A percentile compares a stretch with the other conserved stretches of the same genome.
phyloP scores from a whole-genome alignment of 2,113 vertebrate species.

The Hiodon tergisus region DNA sequence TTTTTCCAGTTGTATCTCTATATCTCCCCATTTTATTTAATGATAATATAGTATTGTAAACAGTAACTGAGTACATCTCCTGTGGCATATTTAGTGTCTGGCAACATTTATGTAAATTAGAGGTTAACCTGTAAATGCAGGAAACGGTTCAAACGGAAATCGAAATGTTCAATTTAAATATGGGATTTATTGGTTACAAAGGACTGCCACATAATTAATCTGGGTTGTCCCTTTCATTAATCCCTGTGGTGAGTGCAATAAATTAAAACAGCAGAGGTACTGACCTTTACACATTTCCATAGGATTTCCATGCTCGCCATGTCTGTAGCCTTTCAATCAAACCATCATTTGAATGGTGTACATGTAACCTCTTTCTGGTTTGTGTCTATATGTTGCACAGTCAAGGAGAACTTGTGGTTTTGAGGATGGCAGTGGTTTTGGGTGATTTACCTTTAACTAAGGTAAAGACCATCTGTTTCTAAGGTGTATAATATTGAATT shows the following conservation, averaged over 20 bases:
- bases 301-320: constrained; percentile 22
- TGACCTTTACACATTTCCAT: constrained; percentile 2
- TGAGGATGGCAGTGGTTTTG: neutral
- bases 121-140: too few relatives aligned
- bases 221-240: neutral
- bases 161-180: constrained; percentile 2
- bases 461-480: too few relatives aligned
- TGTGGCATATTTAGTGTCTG: too few relatives aligned
- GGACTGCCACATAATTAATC: too few relatives aligned
- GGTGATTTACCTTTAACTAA: neutral
- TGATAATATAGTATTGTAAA: too few relatives aligned
- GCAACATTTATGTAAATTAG: too few relatives aligned
- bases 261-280: neutral
- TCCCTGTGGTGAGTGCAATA: neutral
- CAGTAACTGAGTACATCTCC: too few relatives aligned
- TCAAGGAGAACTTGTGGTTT: neutral
- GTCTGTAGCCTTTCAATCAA: neutral
- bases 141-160: too few relatives aligned
- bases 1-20: too few relatives aligned
- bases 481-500: too few relatives aligned
- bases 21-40: too few relatives aligned
- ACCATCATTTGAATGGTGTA: constrained; percentile 21
- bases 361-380: neutral
- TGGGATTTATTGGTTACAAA: neutral
- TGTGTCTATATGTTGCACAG: neutral